Evolutionary conservation across 2,113 vertebrate species (phyloP).

Genomic region (Colinus virginianus): DNA sequence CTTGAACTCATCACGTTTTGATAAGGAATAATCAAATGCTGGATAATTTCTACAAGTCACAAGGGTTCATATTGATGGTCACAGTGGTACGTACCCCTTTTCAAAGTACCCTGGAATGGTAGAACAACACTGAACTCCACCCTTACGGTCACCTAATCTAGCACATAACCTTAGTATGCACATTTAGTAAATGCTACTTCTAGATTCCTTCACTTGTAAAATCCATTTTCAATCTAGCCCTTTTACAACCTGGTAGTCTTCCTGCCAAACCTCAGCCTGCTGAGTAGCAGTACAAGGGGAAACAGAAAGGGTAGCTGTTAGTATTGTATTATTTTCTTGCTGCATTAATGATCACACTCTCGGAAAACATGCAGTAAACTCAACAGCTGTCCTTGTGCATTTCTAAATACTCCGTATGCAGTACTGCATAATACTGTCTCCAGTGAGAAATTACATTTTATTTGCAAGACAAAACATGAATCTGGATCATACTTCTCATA

Average conservation of each 20-base stretch:
- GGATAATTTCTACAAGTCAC: background rate
- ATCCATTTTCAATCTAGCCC: background rate
- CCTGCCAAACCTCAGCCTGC: background rate
- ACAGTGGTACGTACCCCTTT: rapidly evolving
- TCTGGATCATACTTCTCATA: background rate
- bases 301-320: background rate
- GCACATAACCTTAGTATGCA: background rate
- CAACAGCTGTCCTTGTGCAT: background rate
- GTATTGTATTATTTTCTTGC: background rate
- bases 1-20: background rate
- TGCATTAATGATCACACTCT: background rate
- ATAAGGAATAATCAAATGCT: background rate
- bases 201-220: background rate
- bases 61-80: background rate
- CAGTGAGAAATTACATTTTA: background rate
- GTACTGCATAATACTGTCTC: background rate
- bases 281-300: background rate
- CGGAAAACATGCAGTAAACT: background rate
- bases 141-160: background rate
- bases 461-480: constrained; percentile 18
- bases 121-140: background rate
- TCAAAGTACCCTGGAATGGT: background rate
- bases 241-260: background rate
- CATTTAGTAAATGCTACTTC: background rate
- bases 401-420: background rate